Base-by-base conservation (phyloP, 2,113 vertebrate species). In the Forbesichthys agassizii region DNA sequence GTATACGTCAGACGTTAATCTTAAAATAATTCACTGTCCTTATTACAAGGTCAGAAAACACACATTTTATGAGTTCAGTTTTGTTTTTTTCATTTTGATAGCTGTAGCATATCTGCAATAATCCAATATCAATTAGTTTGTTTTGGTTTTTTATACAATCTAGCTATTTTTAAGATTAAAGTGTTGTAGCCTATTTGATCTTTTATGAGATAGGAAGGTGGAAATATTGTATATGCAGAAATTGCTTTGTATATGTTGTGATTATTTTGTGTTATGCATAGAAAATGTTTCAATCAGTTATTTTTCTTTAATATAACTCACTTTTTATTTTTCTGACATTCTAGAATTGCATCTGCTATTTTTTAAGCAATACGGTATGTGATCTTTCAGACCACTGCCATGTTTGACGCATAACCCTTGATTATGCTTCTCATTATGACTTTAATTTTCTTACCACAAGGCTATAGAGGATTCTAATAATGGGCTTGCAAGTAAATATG, bases 401-500 rank as follows among this genome's bases (percentile, higher is more conserved):
- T 54, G 47, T 79, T 69, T 77, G 67, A 75, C 53, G 55, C 60
- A 47, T 27, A 49, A 79, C 73, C 77, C 76, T 47, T 66, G 67
- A 52, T 64, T 65, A 64, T 57, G 42, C 54, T 74, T 71, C 66
- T 86, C 72, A 78, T 82, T 78, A 68, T 77, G 73, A 48, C 66
- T 75, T 55, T 76, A 80, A 75, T 86, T 82, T 76, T 83, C 11
- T 16, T 57, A 9, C 56, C 12, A 11, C 56, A 12, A 33, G 27
- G 27, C 18, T 27, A 69, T 59, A 16, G 66, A 76, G 70, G 27
- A 33, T 57, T 57, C 55, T 57, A 33, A 52, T 12, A 62, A 75
- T 70, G 71, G 54, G 72, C 80, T 74, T 55, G 63, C 68, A 61
- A 71, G 81, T 80, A 84, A 84, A 85, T 73, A 75, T 79, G 66